Conservation (phyloP, 2,888 invertebrate species). For the Exephanes ischioxanthus region DNA sequence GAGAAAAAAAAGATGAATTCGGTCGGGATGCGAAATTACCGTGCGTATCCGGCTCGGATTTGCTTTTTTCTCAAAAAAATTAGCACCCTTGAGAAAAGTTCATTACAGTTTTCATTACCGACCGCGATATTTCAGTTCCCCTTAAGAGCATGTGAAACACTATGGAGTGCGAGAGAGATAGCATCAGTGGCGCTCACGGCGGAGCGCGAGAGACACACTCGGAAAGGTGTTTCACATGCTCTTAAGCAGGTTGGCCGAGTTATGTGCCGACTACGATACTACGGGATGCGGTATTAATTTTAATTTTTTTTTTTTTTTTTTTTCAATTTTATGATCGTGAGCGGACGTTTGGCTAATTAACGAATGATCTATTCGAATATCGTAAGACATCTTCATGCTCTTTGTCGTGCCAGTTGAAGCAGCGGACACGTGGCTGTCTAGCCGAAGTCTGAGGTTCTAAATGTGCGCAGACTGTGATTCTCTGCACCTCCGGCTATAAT, state of each 20-base stretch:
- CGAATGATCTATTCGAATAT: constrained; percentile 27
- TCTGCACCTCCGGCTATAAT: constrained; percentile 20
- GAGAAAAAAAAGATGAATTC: too few species aligned
- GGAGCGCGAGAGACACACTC: too few species aligned
- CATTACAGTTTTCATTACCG: too few species aligned
- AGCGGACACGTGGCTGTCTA: constrained; percentile 60
- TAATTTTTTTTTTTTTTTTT: background rate
- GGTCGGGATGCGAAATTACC: too few species aligned
- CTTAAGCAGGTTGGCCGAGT: constrained; percentile 11
- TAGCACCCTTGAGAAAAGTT: too few species aligned
- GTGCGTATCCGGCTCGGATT: too few species aligned
- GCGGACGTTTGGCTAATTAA: background rate
- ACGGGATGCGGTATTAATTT: background rate
- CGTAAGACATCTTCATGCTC: background rate
- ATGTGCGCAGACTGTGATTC: constrained; percentile 49
- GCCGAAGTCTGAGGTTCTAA: constrained; percentile 55
- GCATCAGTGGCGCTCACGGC: too few species aligned
- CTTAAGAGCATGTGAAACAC: too few species aligned
- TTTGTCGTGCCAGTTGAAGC: constrained; percentile 22
- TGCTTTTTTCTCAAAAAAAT: too few species aligned
- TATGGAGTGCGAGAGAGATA: too few species aligned
- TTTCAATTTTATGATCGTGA: background rate
- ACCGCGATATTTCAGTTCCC: too few species aligned
- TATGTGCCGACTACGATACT: constrained; percentile 4
- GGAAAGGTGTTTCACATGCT: too few species aligned